Conservation (phyloP, 2,797 vertebrate species). For the Sardinella longiceps region DNA sequence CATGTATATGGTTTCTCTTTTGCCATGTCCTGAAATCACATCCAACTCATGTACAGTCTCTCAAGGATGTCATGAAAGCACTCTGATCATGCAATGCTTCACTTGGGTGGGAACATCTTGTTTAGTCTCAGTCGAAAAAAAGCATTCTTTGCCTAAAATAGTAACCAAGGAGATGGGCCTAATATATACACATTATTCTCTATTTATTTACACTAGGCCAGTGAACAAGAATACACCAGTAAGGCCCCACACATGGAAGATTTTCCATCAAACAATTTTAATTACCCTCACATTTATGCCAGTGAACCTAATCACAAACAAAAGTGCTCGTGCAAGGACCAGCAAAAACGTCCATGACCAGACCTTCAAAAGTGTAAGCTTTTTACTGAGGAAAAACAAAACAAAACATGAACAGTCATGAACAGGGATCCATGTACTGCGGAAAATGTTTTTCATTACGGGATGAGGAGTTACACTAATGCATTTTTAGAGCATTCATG, state of each 20-base stretch:
- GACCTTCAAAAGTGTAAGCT: neutral
- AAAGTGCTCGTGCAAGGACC: neutral
- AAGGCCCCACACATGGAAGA: neutral
- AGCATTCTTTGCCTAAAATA: slow-evolving; percentile 45
- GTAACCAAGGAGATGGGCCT: slow-evolving; percentile 50
- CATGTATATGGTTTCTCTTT: slow-evolving; percentile 1
- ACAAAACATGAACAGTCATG: neutral
- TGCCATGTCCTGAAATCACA: slow-evolving; percentile 19
- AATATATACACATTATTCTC: slow-evolving; percentile 44
- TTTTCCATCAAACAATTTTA: neutral
- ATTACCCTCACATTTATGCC: neutral
- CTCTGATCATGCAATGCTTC: slow-evolving; percentile 19
- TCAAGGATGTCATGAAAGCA: slow-evolving; percentile 22
- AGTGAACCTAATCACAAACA: neutral
- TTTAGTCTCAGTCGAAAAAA: slow-evolving; percentile 51
- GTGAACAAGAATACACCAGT: slow-evolving; percentile 24
- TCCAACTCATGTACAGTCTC: slow-evolving; percentile 26
- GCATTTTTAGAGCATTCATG: neutral
- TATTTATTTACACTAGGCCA: slow-evolving; percentile 50
- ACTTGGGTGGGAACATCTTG: slow-evolving; percentile 41
- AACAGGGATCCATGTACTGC: neutral
- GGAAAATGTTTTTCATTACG: neutral
- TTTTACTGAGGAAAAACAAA: neutral
- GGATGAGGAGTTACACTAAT: neutral
- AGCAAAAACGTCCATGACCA: neutral